Base-by-base conservation (phyloP, 2,113 vertebrate genomes). In the Pseudopipra pipra region DNA sequence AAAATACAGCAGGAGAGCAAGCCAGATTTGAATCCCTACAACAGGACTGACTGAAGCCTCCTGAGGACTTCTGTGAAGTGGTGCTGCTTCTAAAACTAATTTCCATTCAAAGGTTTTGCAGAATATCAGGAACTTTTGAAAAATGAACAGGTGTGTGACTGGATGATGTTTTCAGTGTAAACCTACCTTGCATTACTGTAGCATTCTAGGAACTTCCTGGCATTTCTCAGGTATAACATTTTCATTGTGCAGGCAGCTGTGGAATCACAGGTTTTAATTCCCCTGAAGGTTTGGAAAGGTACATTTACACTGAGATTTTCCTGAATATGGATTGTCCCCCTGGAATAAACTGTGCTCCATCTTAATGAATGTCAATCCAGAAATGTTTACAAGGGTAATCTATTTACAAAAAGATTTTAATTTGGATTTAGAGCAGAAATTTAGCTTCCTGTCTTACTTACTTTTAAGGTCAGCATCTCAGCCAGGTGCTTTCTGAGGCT, bases 71-170 rank as follows among this genome's bases (percentile, higher is more conserved):
- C 49, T 35, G 41, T 24, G 71, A 35, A 55, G 25, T 66, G 49
- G 14, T 54, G 1, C 28, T 43, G 2, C 30, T 72, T 52, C 12
- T 3, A 30, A 68, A 92, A 28, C 31, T 6, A 0, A 3, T 63
- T 90, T 44, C 27, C 31, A 15, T 47, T 65, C 33, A 65, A 5
- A 72, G 39, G 28, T 49, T 73, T 65, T 31, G 31, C 44, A 46
- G 13, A 61, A 14, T 76, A 73, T 11, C 65, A 58, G 73, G 17
- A 46, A 16, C 13, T 47, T 46, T 0, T 52, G 12, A 44, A 63
- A 51, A 78, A 75, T 17, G 6, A 52, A 5, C 14, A 61, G 23
- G 2, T 71, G 14, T 11, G 14, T 39, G 59, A 35, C 51, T 47
- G 51, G 51, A 33, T 54, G 7, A 25, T 15, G 21, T 37, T 52